phyloP scores from a whole-genome alignment of 2,888 invertebrate genomes.

The Nephrotoma appendiculata region DNA sequence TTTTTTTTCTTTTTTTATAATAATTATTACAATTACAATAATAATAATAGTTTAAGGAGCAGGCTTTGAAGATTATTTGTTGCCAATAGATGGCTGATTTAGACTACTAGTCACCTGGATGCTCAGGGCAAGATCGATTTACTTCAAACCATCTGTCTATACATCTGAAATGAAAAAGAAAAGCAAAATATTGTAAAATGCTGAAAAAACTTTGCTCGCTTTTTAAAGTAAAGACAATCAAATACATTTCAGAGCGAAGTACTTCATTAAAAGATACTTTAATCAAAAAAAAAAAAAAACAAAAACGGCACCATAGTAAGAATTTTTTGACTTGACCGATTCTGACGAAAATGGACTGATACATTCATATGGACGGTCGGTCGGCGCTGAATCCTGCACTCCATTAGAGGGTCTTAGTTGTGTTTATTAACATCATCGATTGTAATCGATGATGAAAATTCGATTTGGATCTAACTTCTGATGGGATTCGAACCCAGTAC shows the following conservation, averaged over 20 bases:
- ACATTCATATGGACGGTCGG: too few species aligned
- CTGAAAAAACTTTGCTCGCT: neutral
- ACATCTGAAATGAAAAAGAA: constrained; percentile 52
- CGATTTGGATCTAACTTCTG: too few species aligned
- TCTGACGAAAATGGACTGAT: too few species aligned
- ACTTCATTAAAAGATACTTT: too few species aligned
- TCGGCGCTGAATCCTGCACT: too few species aligned
- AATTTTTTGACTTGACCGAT: too few species aligned
- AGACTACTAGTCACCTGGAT: constrained; percentile 76
- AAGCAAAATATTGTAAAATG: neutral
- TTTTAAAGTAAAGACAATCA: neutral
- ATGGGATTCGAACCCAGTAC: too few species aligned
- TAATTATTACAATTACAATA: neutral
- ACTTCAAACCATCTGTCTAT: constrained; percentile 99
- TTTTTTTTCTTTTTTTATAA: neutral
- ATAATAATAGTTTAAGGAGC: neutral
- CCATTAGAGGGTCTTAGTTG: too few species aligned
- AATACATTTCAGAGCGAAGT: neutral
- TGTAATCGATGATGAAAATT: too few species aligned
- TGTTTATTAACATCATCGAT: too few species aligned
- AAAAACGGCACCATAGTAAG: too few species aligned
- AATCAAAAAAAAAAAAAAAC: too few species aligned
- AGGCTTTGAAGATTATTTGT: neutral
- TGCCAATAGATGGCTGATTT: neutral
- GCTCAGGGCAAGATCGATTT: constrained; percentile 97